Evolutionary conservation across 2,113 vertebrate species (phyloP).

Genomic region (Peucedramus taeniatus): DNA sequence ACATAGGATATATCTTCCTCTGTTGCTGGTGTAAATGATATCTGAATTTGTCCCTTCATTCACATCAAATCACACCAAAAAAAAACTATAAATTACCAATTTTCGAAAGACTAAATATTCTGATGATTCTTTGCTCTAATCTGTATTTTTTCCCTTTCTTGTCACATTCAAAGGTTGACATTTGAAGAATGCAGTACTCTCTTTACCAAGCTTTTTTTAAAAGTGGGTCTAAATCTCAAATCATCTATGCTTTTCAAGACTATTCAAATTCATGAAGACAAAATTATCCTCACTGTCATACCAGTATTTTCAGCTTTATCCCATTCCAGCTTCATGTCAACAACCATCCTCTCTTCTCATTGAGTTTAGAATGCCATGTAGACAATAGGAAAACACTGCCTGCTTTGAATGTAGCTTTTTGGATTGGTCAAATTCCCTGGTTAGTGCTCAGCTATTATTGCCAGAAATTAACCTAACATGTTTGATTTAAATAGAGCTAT

Average conservation of each 20-base stretch:
- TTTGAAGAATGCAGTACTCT: slow-evolving; percentile 44
- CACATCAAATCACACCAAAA: slow-evolving; percentile 44
- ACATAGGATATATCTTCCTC: not conserved
- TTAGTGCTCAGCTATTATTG: not conserved
- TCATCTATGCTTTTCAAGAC: slow-evolving; percentile 50
- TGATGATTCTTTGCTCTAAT: slow-evolving; percentile 54
- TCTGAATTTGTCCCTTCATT: slow-evolving; percentile 27
- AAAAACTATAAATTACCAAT: slow-evolving; percentile 54
- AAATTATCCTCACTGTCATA: slow-evolving; percentile 62
- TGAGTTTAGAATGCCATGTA: not conserved
- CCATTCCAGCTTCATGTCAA: slow-evolving; percentile 31
- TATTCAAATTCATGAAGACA: slow-evolving; percentile 56
- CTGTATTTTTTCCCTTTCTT: slow-evolving; percentile 38
- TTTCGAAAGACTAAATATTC: slow-evolving; percentile 56
- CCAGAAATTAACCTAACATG: not conserved
- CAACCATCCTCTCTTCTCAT: slow-evolving; percentile 7
- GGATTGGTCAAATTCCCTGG: not conserved
- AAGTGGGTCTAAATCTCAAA: slow-evolving; percentile 46
- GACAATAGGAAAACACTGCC: not conserved
- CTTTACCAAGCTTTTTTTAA: slow-evolving; percentile 27
- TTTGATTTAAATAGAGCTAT: not conserved
- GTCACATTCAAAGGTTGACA: slow-evolving; percentile 53
- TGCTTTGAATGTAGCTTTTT: not conserved
- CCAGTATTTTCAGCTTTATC: slow-evolving; percentile 47
- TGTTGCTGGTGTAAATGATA: not conserved